Base-by-base conservation (phyloP, 2,888 invertebrate genomes). In the Euzophera pinguis region DNA sequence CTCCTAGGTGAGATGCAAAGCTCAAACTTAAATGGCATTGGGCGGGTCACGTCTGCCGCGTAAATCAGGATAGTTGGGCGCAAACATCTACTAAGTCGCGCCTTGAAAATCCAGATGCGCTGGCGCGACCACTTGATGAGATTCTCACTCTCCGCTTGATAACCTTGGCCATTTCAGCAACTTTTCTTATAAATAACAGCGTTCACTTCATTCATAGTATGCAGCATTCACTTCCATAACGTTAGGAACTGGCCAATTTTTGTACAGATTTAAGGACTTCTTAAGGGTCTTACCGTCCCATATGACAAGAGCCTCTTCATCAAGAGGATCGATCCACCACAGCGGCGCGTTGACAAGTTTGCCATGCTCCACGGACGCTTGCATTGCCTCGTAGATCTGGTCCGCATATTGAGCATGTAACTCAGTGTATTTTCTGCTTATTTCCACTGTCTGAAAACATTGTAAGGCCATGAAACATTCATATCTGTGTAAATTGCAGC, bases 321-420 rank as follows among this genome's bases (percentile, higher is more conserved):
- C 94, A 0, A 71, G 75, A 0, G 96, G 96, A 63, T 93, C 94
- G 0, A 94, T 71, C 96, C 96, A 97, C 97, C 97, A 97, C 35
- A 97, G 90, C 0, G 97, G 97, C 1, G 94, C 90, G 80, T 96
- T 95, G 9, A 96, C 92, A 0, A 96, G 96, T 1, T 91, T 88
- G 0, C 95, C 96, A 1, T 91, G 85, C 1, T 66, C 61, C 0
- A 93, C 91, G 0, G 93, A 90, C 4, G 90, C 79, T 48, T 92
- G 69, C 91, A 95, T 94, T 0, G 93, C 92, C 2, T 86, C 78
- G 60, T 92, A 84, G 53, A 96, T 93, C 37, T 91, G 82, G 0
- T 92, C 91, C 0, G 93, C 88, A 62, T 93, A 93, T 8, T 84
- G 68, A 0, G 91, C 91, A 66, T 96, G 96, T 0, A 96, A 74